A percentile compares a stretch with the other conserved stretches of the same genome.
Conservation (phyloP, 2,797 vertebrate genomes). For the Nyctibius grandis region DNA sequence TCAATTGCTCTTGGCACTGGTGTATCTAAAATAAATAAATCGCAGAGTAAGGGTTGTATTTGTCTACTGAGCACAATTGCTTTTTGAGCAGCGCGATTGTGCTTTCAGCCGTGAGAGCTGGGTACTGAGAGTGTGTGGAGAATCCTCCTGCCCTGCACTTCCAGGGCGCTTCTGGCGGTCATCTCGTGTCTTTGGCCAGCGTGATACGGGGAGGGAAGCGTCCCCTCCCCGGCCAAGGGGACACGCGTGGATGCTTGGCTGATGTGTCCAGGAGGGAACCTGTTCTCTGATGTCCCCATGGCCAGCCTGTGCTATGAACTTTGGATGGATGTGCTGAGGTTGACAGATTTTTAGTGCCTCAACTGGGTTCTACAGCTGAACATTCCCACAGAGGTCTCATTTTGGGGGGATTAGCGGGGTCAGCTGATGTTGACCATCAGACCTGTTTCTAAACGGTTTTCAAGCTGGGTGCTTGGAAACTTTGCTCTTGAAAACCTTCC, state of each 20-base stretch:
- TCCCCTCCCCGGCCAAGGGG: fast-evolving
- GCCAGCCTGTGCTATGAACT: fast-evolving
- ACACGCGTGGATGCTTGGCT: fast-evolving
- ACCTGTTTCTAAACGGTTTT: background rate
- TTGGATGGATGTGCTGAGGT: background rate
- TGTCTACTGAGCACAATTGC: background rate
- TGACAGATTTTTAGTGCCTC: background rate
- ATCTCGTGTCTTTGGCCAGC: background rate
- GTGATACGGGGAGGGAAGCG: fast-evolving
- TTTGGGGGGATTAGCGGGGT: fast-evolving
- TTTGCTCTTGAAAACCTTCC: background rate
- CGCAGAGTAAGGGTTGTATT: background rate
- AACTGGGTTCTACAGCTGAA: background rate
- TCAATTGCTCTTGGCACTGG: background rate
- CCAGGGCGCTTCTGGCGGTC: background rate
- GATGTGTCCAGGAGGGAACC: fast-evolving
- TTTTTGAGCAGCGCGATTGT: background rate
- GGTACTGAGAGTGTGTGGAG: fast-evolving
- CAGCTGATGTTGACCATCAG: background rate
- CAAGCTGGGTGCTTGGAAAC: background rate
- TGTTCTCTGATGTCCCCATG: background rate
- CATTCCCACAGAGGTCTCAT: background rate
- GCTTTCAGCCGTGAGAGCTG: fast-evolving
- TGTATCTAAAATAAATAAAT: background rate
- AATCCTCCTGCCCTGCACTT: background rate